phyloP scores from a whole-genome alignment of 2,113 vertebrate genomes.

The Paratilapia polleni region DNA sequence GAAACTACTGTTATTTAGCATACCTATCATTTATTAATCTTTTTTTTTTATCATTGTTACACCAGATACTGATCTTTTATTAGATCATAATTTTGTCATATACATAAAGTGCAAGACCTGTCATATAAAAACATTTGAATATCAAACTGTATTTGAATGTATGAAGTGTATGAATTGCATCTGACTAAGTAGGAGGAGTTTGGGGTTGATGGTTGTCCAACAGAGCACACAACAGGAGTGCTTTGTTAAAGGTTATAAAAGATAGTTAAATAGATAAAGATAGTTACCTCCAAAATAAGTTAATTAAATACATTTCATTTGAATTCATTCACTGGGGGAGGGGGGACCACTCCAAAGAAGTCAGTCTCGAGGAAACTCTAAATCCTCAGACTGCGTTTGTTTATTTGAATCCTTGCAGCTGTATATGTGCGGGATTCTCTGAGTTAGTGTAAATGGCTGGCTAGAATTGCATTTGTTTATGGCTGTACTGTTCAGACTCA shows the following conservation, averaged over 20 bases:
- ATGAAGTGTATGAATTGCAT: neutral
- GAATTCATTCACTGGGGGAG: too few relatives aligned
- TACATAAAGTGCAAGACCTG: too few relatives aligned
- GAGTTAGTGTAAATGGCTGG: neutral
- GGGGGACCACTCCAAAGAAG: neutral
- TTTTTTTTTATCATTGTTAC: neutral
- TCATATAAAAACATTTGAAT: too few relatives aligned
- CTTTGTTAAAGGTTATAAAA: too few relatives aligned
- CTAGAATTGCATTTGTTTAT: neutral
- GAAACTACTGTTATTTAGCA: neutral
- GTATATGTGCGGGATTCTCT: neutral
- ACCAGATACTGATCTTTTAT: too few relatives aligned
- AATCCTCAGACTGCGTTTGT: neutral
- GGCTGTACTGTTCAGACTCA: neutral
- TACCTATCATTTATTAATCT: neutral
- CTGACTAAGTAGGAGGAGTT: neutral
- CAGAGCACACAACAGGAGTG: neutral
- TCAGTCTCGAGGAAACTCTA: neutral
- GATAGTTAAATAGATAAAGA: too few relatives aligned
- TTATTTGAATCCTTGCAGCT: neutral
- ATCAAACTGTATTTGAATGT: neutral
- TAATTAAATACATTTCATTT: too few relatives aligned
- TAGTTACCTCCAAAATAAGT: too few relatives aligned
- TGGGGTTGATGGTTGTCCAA: accelerated
- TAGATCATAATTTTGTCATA: neutral